phyloP scores from a whole-genome alignment of 2,113 vertebrate genomes.

The Oophaga pumilio region DNA sequence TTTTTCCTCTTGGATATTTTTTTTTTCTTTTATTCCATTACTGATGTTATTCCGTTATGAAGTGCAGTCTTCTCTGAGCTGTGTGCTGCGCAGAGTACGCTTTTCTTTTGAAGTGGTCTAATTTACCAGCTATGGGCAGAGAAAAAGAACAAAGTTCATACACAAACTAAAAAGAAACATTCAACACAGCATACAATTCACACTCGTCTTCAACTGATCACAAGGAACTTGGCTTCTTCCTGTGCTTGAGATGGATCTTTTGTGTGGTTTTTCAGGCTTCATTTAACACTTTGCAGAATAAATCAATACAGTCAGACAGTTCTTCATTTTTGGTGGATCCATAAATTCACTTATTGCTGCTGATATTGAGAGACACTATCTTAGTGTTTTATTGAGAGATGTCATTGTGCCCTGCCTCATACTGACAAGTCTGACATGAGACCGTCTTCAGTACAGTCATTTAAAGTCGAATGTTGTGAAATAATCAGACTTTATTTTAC shows the following conservation, averaged over 20 bases:
- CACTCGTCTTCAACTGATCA: background rate
- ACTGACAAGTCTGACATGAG: background rate
- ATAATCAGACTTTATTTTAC: too few relatives aligned
- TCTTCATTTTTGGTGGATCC: slow-evolving; percentile 5
- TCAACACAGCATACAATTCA: background rate
- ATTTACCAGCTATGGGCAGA: background rate
- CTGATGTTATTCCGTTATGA: background rate
- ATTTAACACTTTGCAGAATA: slow-evolving; percentile 14
- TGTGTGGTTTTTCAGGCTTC: background rate
- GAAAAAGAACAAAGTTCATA: background rate
- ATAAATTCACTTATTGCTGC: slow-evolving; percentile 7
- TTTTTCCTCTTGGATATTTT: background rate
- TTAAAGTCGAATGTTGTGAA: background rate
- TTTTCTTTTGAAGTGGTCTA: slow-evolving; percentile 12
- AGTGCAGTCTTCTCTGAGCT: background rate
- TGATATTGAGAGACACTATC: background rate
- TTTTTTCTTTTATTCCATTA: background rate
- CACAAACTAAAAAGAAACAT: background rate
- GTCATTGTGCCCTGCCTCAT: background rate
- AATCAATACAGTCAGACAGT: background rate
- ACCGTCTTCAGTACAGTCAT: background rate
- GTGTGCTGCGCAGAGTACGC: background rate
- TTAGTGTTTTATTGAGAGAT: slow-evolving; percentile 3
- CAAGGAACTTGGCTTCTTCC: background rate
- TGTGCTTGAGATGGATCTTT: slow-evolving; percentile 1